A percentile compares a stretch with the other conserved stretches of the same genome.
phyloP scores from a whole-genome alignment of 1,140 invertebrate species.

The Polypedilum vanderplanki region DNA sequence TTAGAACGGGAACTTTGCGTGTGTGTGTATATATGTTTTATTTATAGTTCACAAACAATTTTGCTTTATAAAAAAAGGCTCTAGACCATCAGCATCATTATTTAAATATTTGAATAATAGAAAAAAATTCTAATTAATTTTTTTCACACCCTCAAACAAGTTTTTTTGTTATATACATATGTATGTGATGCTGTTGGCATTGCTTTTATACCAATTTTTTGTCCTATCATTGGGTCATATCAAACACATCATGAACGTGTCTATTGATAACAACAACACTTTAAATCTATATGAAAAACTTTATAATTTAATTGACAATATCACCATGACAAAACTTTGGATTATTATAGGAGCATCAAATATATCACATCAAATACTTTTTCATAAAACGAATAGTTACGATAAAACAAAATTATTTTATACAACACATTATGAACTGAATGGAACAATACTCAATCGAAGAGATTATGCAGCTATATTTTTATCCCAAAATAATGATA shows the following conservation, averaged over 20 bases:
- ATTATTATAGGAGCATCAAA: background rate
- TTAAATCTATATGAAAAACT: constrained; percentile 14
- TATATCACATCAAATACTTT: background rate
- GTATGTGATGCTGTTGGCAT: background rate
- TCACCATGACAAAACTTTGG: background rate
- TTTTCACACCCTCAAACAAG: background rate
- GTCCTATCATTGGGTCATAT: background rate
- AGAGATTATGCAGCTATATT: constrained; percentile 22
- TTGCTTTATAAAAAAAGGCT: too few relatives aligned
- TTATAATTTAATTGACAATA: constrained; percentile 15
- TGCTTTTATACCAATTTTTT: background rate
- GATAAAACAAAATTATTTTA: background rate
- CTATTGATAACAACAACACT: background rate
- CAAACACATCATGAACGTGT: background rate
- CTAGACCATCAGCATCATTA: background rate
- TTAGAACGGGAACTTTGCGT: background rate
- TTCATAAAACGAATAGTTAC: background rate
- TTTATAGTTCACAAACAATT: too few relatives aligned
- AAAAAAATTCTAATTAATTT: background rate
- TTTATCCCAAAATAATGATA: background rate
- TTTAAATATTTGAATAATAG: background rate
- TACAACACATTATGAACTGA: background rate
- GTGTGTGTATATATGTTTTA: too few relatives aligned
- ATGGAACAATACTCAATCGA: background rate
- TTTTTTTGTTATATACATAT: background rate